A percentile compares a stretch with the other conserved stretches of the same genome.
These are phyloP conservation scores for Leptoteleia sp. DNA, from an alignment of 1,140 invertebrate genomes.

Conservation along the genomic window DNA sequence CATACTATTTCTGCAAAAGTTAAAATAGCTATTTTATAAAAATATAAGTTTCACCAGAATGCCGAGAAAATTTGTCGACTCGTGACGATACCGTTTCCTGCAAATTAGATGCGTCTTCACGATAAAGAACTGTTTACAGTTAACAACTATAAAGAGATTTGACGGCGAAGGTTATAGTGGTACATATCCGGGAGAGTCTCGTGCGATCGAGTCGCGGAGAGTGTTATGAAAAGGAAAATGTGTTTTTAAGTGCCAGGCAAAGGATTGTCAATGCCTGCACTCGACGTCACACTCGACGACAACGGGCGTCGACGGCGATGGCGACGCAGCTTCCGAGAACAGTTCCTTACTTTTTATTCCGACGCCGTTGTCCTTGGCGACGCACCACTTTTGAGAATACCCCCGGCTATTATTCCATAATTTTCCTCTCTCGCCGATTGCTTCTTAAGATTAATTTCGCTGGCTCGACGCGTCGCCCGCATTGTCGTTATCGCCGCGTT, in stretches of 20 bases:
- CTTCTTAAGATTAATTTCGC: conserved; percentile 69
- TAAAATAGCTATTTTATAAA: too few relatives aligned
- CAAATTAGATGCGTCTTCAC: too few relatives aligned
- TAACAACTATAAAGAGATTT: conserved; percentile 13
- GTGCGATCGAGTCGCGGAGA: conserved; percentile 26
- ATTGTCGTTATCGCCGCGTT: conserved; percentile 27
- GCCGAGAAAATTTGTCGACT: too few relatives aligned
- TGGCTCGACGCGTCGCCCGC: conserved; percentile 21
- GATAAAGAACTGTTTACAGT: too few relatives aligned
- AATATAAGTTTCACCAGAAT: too few relatives aligned
- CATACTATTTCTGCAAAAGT: too few relatives aligned
- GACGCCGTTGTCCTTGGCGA: conserved; percentile 34
- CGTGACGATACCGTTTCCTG: too few relatives aligned
- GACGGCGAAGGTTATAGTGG: conserved; percentile 29
- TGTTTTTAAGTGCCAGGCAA: conserved; percentile 72
- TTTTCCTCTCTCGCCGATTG: conserved; percentile 55
- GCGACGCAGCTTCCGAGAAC: conserved; percentile 67
- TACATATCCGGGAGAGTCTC: conserved; percentile 26
- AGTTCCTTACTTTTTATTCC: conserved; percentile 60
- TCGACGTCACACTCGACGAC: conserved; percentile 60
- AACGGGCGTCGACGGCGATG: conserved; percentile 12
- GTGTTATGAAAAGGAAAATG: conserved; percentile 63
- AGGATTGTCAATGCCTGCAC: conserved; percentile 74
- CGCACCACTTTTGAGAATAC: conserved; percentile 6
- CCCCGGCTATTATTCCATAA: conserved; percentile 41